phyloP scores from a whole-genome alignment of 1,140 invertebrate genomes.

The Zaprionus lachaisei region DNA sequence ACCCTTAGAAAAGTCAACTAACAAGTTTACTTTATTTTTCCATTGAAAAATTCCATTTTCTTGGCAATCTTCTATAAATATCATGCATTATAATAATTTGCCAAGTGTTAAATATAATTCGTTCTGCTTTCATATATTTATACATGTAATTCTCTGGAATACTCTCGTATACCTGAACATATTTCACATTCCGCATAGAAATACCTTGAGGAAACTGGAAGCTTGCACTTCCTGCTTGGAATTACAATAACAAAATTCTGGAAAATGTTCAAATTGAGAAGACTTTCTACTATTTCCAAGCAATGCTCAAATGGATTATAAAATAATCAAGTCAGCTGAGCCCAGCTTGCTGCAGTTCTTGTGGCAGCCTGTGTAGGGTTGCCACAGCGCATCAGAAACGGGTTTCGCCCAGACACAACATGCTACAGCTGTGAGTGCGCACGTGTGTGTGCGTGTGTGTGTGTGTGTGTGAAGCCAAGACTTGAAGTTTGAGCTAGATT shows the following conservation, averaged over 20 bases:
- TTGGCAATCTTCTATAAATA: too few relatives aligned
- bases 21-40: neutral
- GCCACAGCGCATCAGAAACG: constrained; percentile 58
- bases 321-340: constrained; percentile 1
- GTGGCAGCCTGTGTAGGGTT: constrained; percentile 61
- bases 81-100: neutral
- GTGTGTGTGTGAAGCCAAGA: constrained; percentile 26
- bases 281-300: neutral
- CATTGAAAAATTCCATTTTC: neutral
- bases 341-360: neutral
- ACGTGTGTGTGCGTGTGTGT: constrained; percentile 9
- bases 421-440: constrained; percentile 3
- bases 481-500: constrained; percentile 40
- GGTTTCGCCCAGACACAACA: constrained; percentile 58
- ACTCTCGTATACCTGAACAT: neutral
- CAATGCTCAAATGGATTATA: neutral
- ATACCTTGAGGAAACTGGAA: constrained; percentile 1
- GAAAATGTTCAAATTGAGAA: neutral
- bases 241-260: neutral
- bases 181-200: constrained; percentile 6
- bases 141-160: neutral
- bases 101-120: neutral
- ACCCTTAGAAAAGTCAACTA: too few relatives aligned
- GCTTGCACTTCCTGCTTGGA: neutral
- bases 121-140: neutral